These are phyloP conservation scores for Leptopilina clavipes DNA, from an alignment of 1,140 invertebrate species.

Conservation along the genomic window DNA sequence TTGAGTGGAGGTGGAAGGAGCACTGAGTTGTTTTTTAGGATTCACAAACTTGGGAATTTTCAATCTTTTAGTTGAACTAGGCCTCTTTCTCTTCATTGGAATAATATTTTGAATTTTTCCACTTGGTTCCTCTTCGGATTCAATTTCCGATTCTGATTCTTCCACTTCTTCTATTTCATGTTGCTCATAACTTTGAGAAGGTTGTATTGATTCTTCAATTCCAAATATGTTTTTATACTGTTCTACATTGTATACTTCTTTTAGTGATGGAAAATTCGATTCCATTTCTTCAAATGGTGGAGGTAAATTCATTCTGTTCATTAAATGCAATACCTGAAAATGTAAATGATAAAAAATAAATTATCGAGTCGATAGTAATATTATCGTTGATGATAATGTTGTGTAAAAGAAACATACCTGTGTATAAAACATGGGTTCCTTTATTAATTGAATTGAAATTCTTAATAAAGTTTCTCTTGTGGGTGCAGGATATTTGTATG, in stretches of 20 bases:
- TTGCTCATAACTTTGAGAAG: not conserved
- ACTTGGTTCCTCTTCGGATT: slow-evolving; percentile 80
- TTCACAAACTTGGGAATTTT: slow-evolving; percentile 81
- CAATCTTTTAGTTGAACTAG: slow-evolving; percentile 75
- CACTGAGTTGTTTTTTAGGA: slow-evolving; percentile 66
- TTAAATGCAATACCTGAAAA: slow-evolving; percentile 87
- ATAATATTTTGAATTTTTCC: slow-evolving; percentile 67
- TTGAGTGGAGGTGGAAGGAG: slow-evolving; percentile 66
- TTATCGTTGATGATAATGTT: slow-evolving; percentile 19
- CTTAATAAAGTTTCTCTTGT: slow-evolving; percentile 83
- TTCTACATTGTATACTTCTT: slow-evolving; percentile 67
- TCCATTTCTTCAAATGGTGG: slow-evolving; percentile 85
- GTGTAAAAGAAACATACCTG: slow-evolving; percentile 75
- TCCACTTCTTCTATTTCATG: slow-evolving; percentile 41
- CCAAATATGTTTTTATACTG: slow-evolving; percentile 72
- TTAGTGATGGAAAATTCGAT: slow-evolving; percentile 66
- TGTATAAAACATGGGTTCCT: slow-evolving; percentile 87
- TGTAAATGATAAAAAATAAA: not conserved
- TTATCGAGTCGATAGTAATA: not conserved
- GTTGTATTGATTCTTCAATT: slow-evolving; percentile 35
- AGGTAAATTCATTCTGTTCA: slow-evolving; percentile 96
- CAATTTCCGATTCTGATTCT: slow-evolving; percentile 87
- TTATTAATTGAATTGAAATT: slow-evolving; percentile 84
- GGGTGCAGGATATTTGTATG: slow-evolving; percentile 85
- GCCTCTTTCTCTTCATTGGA: slow-evolving; percentile 77